phyloP scores from a whole-genome alignment of 92 coral and sea anemone genomes.

The Palythoa caribaeorum region DNA sequence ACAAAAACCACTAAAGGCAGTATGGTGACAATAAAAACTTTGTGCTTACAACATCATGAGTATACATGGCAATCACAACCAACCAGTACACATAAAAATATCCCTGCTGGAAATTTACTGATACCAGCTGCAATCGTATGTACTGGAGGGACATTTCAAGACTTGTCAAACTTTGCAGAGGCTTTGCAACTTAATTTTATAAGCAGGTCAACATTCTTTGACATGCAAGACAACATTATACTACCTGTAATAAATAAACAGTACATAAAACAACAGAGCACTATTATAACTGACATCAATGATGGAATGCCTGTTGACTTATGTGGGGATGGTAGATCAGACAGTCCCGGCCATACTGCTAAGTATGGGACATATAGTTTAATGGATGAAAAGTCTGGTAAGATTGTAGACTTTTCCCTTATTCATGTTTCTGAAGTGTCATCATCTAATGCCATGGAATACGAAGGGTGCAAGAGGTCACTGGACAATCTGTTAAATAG shows the following conservation, averaged over 20 bases:
- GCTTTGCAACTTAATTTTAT: slow-evolving; percentile 31
- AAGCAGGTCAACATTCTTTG: slow-evolving; percentile 14
- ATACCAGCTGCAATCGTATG: slow-evolving; percentile 47
- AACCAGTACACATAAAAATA: slow-evolving; percentile 8
- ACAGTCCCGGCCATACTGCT: slow-evolving; percentile 40
- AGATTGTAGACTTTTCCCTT: slow-evolving; percentile 30
- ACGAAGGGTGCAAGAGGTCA: slow-evolving; percentile 46
- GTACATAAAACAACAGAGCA: slow-evolving; percentile 25
- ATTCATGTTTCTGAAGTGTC: slow-evolving; percentile 52
- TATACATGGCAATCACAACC: slow-evolving; percentile 42
- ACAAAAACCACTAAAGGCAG: slow-evolving; percentile 43
- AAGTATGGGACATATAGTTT: slow-evolving; percentile 46
- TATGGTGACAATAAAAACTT: slow-evolving; percentile 46
- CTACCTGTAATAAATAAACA: slow-evolving; percentile 45
- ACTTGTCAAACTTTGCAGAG: slow-evolving; percentile 51
- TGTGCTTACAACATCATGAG: slow-evolving; percentile 48
- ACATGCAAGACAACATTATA: slow-evolving; percentile 54
- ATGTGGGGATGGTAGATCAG: slow-evolving; percentile 58
- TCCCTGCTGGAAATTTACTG: slow-evolving; percentile 51
- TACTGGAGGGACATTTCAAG: slow-evolving; percentile 57
- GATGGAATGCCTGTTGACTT: slow-evolving; percentile 45
- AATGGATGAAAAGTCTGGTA: slow-evolving; percentile 47
- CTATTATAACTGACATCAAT: slow-evolving; percentile 13
- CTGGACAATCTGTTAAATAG: slow-evolving; percentile 24
- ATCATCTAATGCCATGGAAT: slow-evolving; percentile 48